Conservation (phyloP, 53 echinoderm and acorn worm species). For the Henricia sp. region DNA sequence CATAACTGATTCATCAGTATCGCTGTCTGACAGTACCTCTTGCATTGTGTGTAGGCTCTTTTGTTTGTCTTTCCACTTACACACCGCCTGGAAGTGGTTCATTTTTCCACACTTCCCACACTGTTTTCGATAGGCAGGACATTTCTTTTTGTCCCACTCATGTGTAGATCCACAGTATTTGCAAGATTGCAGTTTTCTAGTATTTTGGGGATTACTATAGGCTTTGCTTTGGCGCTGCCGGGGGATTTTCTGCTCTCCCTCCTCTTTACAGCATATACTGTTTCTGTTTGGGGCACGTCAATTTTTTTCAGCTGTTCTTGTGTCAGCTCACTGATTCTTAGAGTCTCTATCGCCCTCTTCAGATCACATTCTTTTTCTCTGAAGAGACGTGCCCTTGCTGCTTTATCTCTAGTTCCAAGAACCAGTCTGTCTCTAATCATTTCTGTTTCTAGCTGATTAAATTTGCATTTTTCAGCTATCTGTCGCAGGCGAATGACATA, state of each 20-base stretch:
- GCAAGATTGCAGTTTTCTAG: conserved; percentile 4
- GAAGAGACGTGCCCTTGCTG: conserved; percentile 55
- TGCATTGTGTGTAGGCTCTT: too few species aligned
- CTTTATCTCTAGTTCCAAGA: conserved; percentile 49
- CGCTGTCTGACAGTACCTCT: neutral
- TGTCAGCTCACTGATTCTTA: conserved; percentile 51
- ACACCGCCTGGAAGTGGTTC: conserved; percentile 49
- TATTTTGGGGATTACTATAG: neutral
- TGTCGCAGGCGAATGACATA: conserved; percentile 46
- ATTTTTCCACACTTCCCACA: conserved; percentile 28
- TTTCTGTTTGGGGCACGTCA: conserved; percentile 17
- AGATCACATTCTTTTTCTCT: conserved; percentile 43
- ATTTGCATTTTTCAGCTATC: conserved; percentile 53
- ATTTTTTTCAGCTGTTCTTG: conserved; percentile 33
- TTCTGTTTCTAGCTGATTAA: conserved; percentile 39
- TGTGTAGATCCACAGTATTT: conserved; percentile 35
- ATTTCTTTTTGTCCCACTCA: conserved; percentile 8
- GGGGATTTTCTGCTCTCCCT: neutral
- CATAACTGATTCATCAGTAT: conserved; percentile 1
- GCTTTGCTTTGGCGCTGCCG: conserved; percentile 2
- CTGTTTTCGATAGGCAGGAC: conserved; percentile 59
- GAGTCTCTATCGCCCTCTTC: conserved; percentile 34
- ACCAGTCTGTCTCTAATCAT: conserved; percentile 56
- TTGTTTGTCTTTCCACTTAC: conserved; percentile 3
- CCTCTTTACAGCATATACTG: conserved; percentile 4